Conservation (phyloP, 2,888 invertebrate species). For the Oxyteleia sp. region DNA sequence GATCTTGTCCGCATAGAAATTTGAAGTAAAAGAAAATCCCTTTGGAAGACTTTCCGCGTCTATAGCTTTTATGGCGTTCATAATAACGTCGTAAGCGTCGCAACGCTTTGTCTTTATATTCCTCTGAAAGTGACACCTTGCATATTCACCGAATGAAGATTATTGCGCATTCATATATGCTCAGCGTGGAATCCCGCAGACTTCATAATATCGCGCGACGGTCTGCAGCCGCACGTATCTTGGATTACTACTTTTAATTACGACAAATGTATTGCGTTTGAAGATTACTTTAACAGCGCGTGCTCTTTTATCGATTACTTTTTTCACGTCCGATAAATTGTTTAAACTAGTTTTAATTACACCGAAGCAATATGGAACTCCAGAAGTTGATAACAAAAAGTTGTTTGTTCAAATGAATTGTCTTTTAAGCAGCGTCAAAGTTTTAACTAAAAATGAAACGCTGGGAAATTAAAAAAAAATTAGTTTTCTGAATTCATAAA, state of each 20-base stretch:
- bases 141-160: conserved; percentile 57
- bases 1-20: conserved; percentile 28
- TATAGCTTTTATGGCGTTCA: conserved; percentile 43
- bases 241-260: conserved; percentile 55
- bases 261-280: conserved; percentile 38
- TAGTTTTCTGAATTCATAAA: no score
- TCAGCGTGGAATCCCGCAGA: conserved; percentile 26
- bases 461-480: no score
- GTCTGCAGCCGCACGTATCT: conserved; percentile 13
- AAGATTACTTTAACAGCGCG: conserved; percentile 19
- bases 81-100: conserved; percentile 56
- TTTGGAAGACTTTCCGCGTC: conserved; percentile 15
- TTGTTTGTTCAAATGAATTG: no score
- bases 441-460: no score
- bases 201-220: conserved; percentile 22
- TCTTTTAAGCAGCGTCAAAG: no score
- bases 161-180: conserved; percentile 53
- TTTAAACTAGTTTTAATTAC: no score
- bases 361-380: no score
- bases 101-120: conserved; percentile 59
- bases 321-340: no score
- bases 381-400: no score
- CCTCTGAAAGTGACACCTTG: conserved; percentile 56
- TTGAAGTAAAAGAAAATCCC: conserved; percentile 33
- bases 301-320: conserved; percentile 21